Evolutionary conservation across 2,888 invertebrate species (phyloP), one percentile per base, ranked within the genome.

Genomic region (Biston stratarius): DNA sequence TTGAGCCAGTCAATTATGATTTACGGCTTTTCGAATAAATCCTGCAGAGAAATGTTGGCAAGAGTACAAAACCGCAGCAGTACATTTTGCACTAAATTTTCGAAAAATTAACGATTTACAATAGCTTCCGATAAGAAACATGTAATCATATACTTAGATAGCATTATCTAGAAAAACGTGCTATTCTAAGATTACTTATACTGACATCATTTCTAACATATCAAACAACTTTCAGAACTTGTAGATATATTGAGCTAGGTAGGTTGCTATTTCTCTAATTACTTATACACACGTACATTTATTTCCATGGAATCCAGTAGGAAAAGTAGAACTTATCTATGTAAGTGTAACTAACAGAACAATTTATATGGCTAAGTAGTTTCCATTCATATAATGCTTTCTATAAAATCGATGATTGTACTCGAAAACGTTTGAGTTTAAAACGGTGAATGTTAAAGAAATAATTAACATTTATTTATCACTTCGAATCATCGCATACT

Each of bases 161-260:
- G 48, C 51, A 33, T 61, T 66, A 66, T 66, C 66, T 55, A 14
- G 6, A 45, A 51, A 7, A 61, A 66, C 65, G 65, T 66, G 65
- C 15, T 51, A 9, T 65, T 44, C 6, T 10, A 52, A 66, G 65
- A 61, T 51, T 51, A 59, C 45, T 44, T 40, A 38, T 14, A 45
- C 48, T 57, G 44, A 44, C 61, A 51, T 52, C 49, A 52, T 57
- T 40, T 34, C 42, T 47, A n/a, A 44, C 10, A 61, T 45, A 60
- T 65, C 14, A 36, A 15, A 36, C 40, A 55, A n/a, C 12, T 48
- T 58, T 38, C 33, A 42, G 36, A 45, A 47, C 14, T 34, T 49
- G 9, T 47, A 38, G 52, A 63, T 63, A 63, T 45, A 10, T 57
- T 44, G 52, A 12, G 15, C 34, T 55, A 15, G 38, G 12, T 53